Evolutionary conservation across 1,140 invertebrate species (phyloP), one percentile per base, ranked within the genome.

Genomic region (Phymorhynchus buccinoides): DNA sequence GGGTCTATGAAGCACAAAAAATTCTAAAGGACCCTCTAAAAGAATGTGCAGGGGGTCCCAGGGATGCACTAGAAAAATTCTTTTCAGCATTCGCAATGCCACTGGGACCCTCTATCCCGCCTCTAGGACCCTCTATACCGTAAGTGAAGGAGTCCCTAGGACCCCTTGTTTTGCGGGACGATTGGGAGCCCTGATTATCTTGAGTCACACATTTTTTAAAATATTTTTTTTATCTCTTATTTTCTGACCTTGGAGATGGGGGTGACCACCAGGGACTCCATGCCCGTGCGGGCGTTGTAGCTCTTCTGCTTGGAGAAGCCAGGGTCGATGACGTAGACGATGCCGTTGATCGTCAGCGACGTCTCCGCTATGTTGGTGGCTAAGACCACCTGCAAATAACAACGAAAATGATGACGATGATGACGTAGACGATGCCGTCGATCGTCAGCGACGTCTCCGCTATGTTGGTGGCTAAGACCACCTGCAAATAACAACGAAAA

Each of bases 321-420:
- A 30, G 98, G 98, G 95, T 99, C 99, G 88, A 99, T 99, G 0
- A 99, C 99, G 94, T 99, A 99, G 79, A 98, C 97, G 87, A 99
- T 99, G 89, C 99, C 99, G 92, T 99, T 99, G 88, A 99, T 99
- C 1, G 99, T 99, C 16, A 99, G 94, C 6, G 98, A 99, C 32
- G 99, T 99, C 94, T 99, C 98, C 1, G 99, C 99, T 91, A 99
- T 99, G 92, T 99, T 99, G 35, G 99, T 99, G 1, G 99, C 99
- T 35, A 86, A 66, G 6, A 88, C 56, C 75, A 88, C 87, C 86
- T 87, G 42, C 12, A 86, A 75, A 48, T 6, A 48, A 18, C 44
- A 48, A 48, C n/a, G n/a, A n/a, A n/a, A n/a, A n/a, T n/a, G n/a
- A n/a, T n/a, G n/a, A n/a, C n/a, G n/a, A n/a, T n/a, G 88, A 99